Conservation (phyloP, 2,113 vertebrate genomes). For the Corvus cornix region DNA sequence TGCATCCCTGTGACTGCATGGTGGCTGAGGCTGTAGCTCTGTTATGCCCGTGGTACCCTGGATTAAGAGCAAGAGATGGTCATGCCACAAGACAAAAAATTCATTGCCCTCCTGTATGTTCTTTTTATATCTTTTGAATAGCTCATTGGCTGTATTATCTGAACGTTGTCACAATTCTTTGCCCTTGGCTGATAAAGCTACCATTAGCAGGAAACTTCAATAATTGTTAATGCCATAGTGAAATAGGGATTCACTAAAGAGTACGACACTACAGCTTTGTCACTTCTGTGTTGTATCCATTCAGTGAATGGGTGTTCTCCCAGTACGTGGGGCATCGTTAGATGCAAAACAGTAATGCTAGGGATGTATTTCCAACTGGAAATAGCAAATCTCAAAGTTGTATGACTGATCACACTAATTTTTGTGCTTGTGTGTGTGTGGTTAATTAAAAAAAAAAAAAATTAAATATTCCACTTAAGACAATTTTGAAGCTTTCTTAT, state of each 20-base stretch:
- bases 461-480: not conserved
- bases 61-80: not conserved
- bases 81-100: not conserved
- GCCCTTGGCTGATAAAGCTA: not conserved
- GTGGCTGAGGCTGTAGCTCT: not conserved
- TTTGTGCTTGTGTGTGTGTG: not conserved
- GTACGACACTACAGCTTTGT: not conserved
- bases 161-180: not conserved
- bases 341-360: not conserved
- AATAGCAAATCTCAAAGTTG: not conserved
- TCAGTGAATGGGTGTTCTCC: conserved; percentile 36
- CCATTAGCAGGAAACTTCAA: not conserved
- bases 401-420: not conserved
- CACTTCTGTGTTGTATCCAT: not conserved
- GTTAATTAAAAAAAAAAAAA: not conserved
- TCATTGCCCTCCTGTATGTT: not conserved
- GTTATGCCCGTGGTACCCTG: accelerated
- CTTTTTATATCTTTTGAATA: not conserved
- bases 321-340: not conserved
- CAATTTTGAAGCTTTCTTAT: not conserved
- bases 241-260: not conserved
- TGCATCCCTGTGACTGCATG: not conserved
- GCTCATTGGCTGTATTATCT: not conserved
- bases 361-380: conserved; percentile 14
- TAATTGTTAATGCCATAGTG: not conserved